phyloP scores from a whole-genome alignment of 2,113 vertebrate genomes.

The Scomber japonicus region DNA sequence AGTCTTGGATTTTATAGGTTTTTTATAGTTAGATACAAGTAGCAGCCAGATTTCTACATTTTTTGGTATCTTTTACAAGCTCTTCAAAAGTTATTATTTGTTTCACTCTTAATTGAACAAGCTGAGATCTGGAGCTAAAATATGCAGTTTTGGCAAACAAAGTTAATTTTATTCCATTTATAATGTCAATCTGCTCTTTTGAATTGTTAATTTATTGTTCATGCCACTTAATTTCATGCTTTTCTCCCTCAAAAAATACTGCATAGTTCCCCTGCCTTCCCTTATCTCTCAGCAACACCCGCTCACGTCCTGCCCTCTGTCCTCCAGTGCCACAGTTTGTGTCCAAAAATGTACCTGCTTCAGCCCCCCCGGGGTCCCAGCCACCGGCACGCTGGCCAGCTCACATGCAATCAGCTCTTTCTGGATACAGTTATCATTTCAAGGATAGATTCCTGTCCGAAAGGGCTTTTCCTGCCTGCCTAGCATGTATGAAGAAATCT shows the following conservation, averaged over 20 bases:
- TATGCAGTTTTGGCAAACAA: slow-evolving; percentile 17
- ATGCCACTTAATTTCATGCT: slow-evolving; percentile 54
- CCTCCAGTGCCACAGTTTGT: slow-evolving; percentile 37
- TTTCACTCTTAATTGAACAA: slow-evolving; percentile 9
- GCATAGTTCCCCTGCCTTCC: slow-evolving; percentile 18
- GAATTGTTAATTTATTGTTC: slow-evolving; percentile 58
- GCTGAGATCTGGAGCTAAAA: slow-evolving; percentile 11
- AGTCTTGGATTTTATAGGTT: not conserved
- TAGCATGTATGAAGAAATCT: slow-evolving; percentile 5
- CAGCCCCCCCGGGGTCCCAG: slow-evolving; percentile 11
- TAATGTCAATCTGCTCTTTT: slow-evolving; percentile 36
- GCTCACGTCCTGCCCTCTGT: slow-evolving; percentile 56
- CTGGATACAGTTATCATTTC: slow-evolving; percentile 16
- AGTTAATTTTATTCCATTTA: slow-evolving; percentile 54
- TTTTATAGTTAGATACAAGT: not conserved
- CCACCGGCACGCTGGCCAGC: not conserved
- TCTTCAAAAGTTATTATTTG: not conserved
- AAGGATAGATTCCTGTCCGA: slow-evolving; percentile 4
- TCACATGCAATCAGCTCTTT: slow-evolving; percentile 10
- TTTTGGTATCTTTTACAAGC: not conserved
- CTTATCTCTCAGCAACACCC: slow-evolving; percentile 71
- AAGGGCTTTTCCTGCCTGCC: slow-evolving; percentile 1
- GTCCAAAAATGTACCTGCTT: slow-evolving; percentile 57
- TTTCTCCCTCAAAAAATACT: slow-evolving; percentile 18
- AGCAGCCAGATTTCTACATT: not conserved